phyloP scores from a whole-genome alignment of 1,140 invertebrate species.

The Papilio polyxenes region DNA sequence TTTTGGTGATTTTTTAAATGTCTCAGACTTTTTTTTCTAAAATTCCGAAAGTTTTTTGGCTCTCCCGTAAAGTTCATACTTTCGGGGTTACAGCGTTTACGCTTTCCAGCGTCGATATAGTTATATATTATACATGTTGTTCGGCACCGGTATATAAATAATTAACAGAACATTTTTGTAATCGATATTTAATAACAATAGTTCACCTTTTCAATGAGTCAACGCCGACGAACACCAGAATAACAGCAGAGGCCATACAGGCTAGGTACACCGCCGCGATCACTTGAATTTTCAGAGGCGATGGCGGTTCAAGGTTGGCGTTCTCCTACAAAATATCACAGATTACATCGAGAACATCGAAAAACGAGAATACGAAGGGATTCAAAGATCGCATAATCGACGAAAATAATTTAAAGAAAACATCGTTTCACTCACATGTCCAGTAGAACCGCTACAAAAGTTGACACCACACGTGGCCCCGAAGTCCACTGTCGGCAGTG shows the following conservation, averaged over 20 bases:
- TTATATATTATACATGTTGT: no score
- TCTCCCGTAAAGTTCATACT: no score
- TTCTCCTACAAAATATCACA: constrained; percentile 69
- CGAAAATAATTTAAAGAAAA: no score
- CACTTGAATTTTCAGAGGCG: constrained; percentile 86
- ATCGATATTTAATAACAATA: neutral
- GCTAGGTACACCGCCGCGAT: constrained; percentile 91
- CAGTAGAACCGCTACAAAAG: constrained; percentile 84
- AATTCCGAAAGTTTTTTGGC: no score
- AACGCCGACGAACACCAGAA: constrained; percentile 90
- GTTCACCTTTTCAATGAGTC: constrained; percentile 88
- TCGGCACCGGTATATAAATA: neutral
- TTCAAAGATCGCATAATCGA: neutral
- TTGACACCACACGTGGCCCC: constrained; percentile 86
- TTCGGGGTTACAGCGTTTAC: no score
- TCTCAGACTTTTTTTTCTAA: no score
- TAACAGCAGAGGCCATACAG: constrained; percentile 87
- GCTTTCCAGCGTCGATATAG: no score
- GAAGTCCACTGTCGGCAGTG: constrained; percentile 51
- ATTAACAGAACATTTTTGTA: neutral
- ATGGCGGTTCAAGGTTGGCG: constrained; percentile 85
- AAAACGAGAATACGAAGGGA: no score
- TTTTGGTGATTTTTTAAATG: no score
- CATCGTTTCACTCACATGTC: constrained; percentile 59
- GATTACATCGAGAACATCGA: no score